These are phyloP conservation scores for Trichomycterus rosablanca DNA, from an alignment of 2,113 vertebrate species.

Conservation along the genomic window DNA sequence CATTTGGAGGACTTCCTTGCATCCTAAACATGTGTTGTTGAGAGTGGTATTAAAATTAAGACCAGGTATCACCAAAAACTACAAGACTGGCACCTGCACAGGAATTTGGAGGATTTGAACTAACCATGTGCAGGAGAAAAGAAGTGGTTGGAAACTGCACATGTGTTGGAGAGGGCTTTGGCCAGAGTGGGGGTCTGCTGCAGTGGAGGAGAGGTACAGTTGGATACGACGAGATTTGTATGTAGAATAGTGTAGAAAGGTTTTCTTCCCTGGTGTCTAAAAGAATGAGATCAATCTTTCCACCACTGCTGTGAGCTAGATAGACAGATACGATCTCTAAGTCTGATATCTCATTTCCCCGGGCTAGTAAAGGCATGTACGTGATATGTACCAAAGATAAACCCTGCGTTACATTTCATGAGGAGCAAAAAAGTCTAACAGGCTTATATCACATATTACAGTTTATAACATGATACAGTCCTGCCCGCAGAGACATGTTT, in stretches of 20 bases:
- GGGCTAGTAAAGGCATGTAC: slow-evolving; percentile 25
- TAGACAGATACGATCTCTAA: slow-evolving; percentile 28
- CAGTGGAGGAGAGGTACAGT: slow-evolving; percentile 49
- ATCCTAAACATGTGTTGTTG: too few species aligned
- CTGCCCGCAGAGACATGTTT: slow-evolving; percentile 15
- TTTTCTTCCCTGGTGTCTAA: not conserved
- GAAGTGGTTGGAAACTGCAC: too few species aligned
- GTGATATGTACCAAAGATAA: slow-evolving; percentile 35
- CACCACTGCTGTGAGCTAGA: not conserved
- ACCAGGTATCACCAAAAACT: too few species aligned
- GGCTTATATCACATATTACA: not conserved
- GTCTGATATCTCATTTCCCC: slow-evolving; percentile 22
- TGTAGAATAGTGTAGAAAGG: slow-evolving; percentile 29
- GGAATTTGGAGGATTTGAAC: not conserved
- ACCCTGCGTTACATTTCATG: slow-evolving; percentile 23
- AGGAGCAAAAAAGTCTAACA: slow-evolving; percentile 3
- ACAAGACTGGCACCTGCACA: too few species aligned
- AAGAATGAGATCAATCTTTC: not conserved
- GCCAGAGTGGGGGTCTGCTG: slow-evolving; percentile 14
- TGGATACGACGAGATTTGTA: slow-evolving; percentile 37
- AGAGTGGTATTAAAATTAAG: too few species aligned
- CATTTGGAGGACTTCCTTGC: too few species aligned
- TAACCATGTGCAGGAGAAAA: too few species aligned
- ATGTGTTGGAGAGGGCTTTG: too few species aligned
- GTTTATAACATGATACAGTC: slow-evolving; percentile 24